phyloP scores from a whole-genome alignment of 2,797 vertebrate species.

The Paratrypauchen microcephalus region DNA sequence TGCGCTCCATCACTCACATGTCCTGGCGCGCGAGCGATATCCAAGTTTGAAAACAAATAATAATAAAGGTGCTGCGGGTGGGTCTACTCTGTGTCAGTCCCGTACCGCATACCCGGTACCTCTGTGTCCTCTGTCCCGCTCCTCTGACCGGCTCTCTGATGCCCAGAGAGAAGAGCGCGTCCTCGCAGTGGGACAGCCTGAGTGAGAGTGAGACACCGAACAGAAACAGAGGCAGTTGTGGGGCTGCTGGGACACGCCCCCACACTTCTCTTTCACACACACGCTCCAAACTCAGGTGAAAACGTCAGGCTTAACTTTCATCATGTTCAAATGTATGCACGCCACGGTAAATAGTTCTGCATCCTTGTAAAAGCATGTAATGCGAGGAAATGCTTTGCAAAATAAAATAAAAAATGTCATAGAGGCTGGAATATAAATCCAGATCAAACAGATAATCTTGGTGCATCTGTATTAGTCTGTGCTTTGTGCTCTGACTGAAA shows the following conservation, averaged over 20 bases:
- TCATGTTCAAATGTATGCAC: not conserved
- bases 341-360: not conserved
- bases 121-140: not conserved
- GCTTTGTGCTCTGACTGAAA: slow-evolving; percentile 33
- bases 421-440: not conserved
- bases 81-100: not conserved
- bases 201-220: slow-evolving; percentile 7
- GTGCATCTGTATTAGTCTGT: not conserved
- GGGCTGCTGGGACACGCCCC: slow-evolving; percentile 6
- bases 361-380: not conserved
- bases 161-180: not conserved
- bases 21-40: not conserved
- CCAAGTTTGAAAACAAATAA: not conserved
- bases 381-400: too few species aligned
- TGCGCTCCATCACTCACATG: not conserved
- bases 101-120: not conserved
- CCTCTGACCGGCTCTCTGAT: not conserved
- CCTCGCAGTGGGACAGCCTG: not conserved
- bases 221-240: not conserved
- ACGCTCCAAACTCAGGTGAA: slow-evolving; percentile 1
- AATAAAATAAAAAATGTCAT: too few species aligned
- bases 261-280: not conserved
- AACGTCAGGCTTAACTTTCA: not conserved
- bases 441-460: slow-evolving; percentile 3
- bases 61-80: not conserved